Conservation (phyloP, 2,797 vertebrate species). For the Hydrolagus colliei region DNA sequence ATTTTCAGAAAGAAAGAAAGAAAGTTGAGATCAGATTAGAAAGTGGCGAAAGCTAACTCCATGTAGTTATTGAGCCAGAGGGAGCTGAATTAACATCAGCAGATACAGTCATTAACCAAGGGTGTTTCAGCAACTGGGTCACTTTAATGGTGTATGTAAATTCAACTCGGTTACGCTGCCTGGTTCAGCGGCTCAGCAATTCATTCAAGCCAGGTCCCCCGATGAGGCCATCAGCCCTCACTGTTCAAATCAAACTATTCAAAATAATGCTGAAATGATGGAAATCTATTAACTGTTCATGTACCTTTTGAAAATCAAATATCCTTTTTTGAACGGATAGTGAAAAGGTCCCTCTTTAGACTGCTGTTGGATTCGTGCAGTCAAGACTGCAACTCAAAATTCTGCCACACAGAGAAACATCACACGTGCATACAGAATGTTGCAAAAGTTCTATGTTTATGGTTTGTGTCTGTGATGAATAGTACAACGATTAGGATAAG, state of each 20-base stretch:
- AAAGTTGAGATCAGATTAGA: not conserved
- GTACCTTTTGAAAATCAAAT: not conserved
- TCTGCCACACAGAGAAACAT: too few species aligned
- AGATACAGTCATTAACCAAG: conserved; percentile 21
- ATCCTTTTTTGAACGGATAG: too few species aligned
- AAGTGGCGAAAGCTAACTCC: not conserved
- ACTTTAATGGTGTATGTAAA: conserved; percentile 20
- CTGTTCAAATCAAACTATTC: not conserved
- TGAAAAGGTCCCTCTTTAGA: too few species aligned
- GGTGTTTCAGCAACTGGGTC: conserved; percentile 8
- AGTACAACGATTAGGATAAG: too few species aligned
- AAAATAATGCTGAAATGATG: not conserved
- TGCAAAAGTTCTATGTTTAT: too few species aligned
- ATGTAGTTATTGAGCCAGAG: conserved; percentile 12
- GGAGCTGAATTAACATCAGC: not conserved
- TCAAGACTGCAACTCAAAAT: too few species aligned
- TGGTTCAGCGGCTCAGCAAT: not conserved
- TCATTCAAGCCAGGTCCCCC: conserved; percentile 16
- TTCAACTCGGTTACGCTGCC: not conserved
- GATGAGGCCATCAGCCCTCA: conserved; percentile 13
- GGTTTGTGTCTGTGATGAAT: too few species aligned
- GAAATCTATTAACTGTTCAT: not conserved
- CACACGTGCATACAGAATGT: too few species aligned
- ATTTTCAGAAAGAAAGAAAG: not conserved
- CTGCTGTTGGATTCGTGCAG: too few species aligned